Base-by-base conservation (phyloP, 1,140 invertebrate species). In the Propsilocerus akamusi region DNA sequence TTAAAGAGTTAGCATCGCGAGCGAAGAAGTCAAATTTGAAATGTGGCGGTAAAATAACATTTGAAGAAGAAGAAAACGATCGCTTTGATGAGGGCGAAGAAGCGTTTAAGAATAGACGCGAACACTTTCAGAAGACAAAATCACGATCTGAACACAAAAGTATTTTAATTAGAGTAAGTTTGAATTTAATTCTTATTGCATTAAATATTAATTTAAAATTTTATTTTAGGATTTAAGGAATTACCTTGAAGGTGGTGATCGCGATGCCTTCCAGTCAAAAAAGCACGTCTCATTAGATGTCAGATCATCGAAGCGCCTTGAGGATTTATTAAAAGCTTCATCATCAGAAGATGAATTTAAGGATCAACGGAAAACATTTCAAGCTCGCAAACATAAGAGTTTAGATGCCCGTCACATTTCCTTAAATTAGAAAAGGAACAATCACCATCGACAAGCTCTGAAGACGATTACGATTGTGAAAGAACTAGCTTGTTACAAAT, bases 251-350 rank as follows among this genome's bases (percentile, higher is more conserved):
- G 59, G 55, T 51, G 63, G 63, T 41, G 62, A 65, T 56, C 57
- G 63, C 0, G 55, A 58, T 0, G 58, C 62, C 48, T 65, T 65
- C 49, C 63, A 65, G 58, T 56, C 61, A 14, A 65, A 65, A 46
- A 65, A 65, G 49, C 63, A 65, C 49, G 63, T 65, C 2, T 65
- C 63, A 14, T 47, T 65, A 6, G 63, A 65, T 46, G 53, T 65
- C 2, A 65, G 64, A 52, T 58, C 59, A 20, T 62, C 63, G 24
- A 58, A 56, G 1, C 17, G 25, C 5, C 58, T 58, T 14, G 53
- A 64, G 34, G 59, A 64, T 53, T 47, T 65, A 24, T 55, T 65
- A 4, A 65, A 63, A 25, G 63, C 61, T 3, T 23, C 26, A 11
- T 65, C 63, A 0, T 63, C 61, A 3, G 63, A 65, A 47, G 63